Conservation (phyloP, 1,140 invertebrate genomes). For the Drosophila sucinea region DNA sequence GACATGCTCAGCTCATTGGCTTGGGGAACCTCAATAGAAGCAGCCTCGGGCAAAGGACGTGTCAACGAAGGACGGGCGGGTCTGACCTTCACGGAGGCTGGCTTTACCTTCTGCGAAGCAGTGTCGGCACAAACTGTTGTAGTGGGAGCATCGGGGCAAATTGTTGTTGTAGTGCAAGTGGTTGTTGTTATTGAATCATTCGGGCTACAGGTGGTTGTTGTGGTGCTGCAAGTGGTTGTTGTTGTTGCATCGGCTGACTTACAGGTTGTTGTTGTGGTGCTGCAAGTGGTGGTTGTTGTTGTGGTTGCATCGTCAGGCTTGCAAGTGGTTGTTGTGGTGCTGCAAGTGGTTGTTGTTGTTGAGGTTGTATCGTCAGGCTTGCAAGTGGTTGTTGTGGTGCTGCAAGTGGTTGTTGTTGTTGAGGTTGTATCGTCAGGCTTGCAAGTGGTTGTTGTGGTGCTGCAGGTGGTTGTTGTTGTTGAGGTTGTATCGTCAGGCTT, state of each 20-base stretch:
- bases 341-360: conserved; percentile 14
- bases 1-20: conserved; percentile 44
- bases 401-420: conserved; percentile 33
- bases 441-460: neutral
- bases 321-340: conserved; percentile 15
- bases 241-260: neutral
- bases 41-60: conserved; percentile 19
- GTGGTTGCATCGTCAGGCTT: neutral
- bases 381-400: conserved; percentile 25
- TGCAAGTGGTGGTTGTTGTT: conserved; percentile 20
- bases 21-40: conserved; percentile 1
- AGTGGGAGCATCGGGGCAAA: conserved; percentile 15
- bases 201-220: conserved; percentile 40
- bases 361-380: conserved; percentile 10
- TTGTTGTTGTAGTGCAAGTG: conserved; percentile 8
- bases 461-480: conserved; percentile 17
- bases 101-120: conserved; percentile 6
- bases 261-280: conserved; percentile 18
- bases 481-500: conserved; percentile 10
- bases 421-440: conserved; percentile 8
- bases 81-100: conserved; percentile 33
- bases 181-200: conserved; percentile 37
- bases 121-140: conserved; percentile 28
- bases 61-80: conserved; percentile 24
- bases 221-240: conserved; percentile 14